phyloP scores from a whole-genome alignment of 2,888 invertebrate genomes.

The Apomyelois bistriatella region DNA sequence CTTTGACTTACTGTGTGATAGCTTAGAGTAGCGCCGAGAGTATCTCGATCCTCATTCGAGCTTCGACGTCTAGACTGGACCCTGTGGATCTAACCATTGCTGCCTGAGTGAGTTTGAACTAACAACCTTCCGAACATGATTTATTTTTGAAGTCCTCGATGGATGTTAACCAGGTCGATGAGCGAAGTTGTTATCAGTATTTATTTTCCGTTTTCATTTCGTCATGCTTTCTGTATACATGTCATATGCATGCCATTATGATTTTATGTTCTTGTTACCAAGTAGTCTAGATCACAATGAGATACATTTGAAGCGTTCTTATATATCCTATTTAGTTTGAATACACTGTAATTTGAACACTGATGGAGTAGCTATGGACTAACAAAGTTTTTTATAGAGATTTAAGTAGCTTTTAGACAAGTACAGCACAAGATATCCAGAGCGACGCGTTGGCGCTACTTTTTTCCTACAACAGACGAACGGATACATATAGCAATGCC shows the following conservation, averaged over 20 bases:
- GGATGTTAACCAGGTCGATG: constrained; percentile 35
- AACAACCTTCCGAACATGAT: constrained; percentile 61
- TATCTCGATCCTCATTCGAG: constrained; percentile 43
- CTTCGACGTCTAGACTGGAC: constrained; percentile 45
- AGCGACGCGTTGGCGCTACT: constrained; percentile 68
- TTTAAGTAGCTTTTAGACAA: constrained; percentile 39
- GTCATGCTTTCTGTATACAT: constrained; percentile 68
- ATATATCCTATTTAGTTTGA: constrained; percentile 41
- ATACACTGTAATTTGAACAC: constrained; percentile 62
- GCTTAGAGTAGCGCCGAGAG: constrained; percentile 65
- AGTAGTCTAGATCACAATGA: constrained; percentile 50
- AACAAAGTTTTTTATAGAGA: constrained; percentile 51
- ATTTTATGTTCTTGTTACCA: constrained; percentile 56
- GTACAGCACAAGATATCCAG: constrained; percentile 39
- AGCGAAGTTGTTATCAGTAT: constrained; percentile 33
- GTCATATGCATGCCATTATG: constrained; percentile 72
- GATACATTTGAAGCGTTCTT: constrained; percentile 34
- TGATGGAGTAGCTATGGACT: constrained; percentile 58
- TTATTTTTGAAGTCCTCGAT: constrained; percentile 78
- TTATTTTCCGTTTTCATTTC: constrained; percentile 47
- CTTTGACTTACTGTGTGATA: constrained; percentile 72
- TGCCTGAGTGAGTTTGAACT: constrained; percentile 80
- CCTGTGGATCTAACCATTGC: constrained; percentile 72
- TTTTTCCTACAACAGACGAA: constrained; percentile 77
- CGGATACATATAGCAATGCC: constrained; percentile 37